A percentile compares a stretch with the other conserved stretches of the same genome.
Evolutionary conservation across 2,113 vertebrate genomes (phyloP).

Genomic region (Mesitornis unicolor): DNA sequence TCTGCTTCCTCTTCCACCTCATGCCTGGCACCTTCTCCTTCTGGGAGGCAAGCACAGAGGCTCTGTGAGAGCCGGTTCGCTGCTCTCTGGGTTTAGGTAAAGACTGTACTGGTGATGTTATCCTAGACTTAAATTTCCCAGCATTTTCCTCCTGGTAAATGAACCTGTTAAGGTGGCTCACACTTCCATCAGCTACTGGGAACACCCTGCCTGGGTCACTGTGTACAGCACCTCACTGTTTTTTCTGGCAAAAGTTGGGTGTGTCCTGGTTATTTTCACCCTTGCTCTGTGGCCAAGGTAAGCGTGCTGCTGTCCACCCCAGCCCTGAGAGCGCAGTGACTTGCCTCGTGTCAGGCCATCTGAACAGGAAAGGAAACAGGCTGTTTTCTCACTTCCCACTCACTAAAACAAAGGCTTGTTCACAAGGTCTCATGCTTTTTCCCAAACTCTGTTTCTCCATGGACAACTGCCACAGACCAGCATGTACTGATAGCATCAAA

Average conservation of each 20-base stretch:
- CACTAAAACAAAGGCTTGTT: conserved; percentile 25
- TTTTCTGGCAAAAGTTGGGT: not conserved
- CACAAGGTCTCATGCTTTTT: not conserved
- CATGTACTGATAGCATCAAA: not conserved
- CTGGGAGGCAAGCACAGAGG: not conserved
- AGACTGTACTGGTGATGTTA: not conserved
- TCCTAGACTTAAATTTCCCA: not conserved
- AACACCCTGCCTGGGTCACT: rapidly evolving
- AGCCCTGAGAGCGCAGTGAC: not conserved
- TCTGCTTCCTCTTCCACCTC: conserved; percentile 42
- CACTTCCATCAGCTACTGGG: not conserved
- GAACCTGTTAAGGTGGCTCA: not conserved
- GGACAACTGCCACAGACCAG: not conserved
- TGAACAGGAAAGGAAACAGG: not conserved
- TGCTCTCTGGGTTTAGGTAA: not conserved
- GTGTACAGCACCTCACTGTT: not conserved
- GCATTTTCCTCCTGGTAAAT: not conserved
- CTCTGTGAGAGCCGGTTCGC: not conserved
- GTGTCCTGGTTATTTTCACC: not conserved
- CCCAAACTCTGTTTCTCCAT: not conserved
- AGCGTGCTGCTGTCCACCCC: rapidly evolving
- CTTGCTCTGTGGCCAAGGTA: rapidly evolving
- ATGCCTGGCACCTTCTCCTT: not conserved
- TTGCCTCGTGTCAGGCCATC: not conserved
- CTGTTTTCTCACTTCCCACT: conserved; percentile 2